These are phyloP conservation scores for Ophiothrix spiculata DNA, from an alignment of 35 echinoderm and acorn worm species.

Conservation along the genomic window DNA sequence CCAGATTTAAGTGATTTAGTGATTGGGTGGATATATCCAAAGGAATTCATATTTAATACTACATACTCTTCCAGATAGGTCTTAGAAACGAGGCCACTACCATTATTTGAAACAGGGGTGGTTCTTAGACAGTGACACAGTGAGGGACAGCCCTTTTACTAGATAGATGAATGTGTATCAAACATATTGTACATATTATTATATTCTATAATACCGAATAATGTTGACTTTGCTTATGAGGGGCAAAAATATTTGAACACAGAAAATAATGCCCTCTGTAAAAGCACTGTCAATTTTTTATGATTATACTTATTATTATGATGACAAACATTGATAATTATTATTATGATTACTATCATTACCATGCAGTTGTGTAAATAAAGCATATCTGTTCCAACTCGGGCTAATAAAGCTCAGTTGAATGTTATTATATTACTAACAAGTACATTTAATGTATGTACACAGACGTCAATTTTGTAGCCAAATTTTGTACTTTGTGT, in stretches of 20 bases:
- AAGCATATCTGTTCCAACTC: background rate
- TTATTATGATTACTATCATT: background rate
- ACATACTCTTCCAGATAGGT: background rate
- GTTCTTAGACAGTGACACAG: constrained; percentile 4
- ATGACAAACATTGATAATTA: background rate
- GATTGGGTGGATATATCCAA: background rate
- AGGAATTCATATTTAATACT: background rate
- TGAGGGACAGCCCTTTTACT: background rate
- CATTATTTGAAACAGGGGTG: constrained; percentile 3
- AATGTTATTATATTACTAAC: background rate
- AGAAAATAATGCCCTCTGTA: background rate
- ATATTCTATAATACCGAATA: background rate
- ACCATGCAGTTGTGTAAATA: constrained; percentile 2
- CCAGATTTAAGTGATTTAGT: background rate
- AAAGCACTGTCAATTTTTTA: background rate
- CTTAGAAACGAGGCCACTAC: background rate
- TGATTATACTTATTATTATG: background rate
- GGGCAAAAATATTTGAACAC: background rate
- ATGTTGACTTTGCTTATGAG: background rate
- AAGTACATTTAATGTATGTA: constrained; percentile 3
- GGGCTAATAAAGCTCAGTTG: background rate
- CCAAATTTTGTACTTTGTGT: constrained; percentile 12
- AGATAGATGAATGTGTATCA: background rate
- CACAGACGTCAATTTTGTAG: constrained; percentile 4
- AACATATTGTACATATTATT: constrained; percentile 6